Evolutionary conservation across 2,888 invertebrate genomes (phyloP), one percentile per base, ranked within the genome.

Genomic region (Rotaria sp.): DNA sequence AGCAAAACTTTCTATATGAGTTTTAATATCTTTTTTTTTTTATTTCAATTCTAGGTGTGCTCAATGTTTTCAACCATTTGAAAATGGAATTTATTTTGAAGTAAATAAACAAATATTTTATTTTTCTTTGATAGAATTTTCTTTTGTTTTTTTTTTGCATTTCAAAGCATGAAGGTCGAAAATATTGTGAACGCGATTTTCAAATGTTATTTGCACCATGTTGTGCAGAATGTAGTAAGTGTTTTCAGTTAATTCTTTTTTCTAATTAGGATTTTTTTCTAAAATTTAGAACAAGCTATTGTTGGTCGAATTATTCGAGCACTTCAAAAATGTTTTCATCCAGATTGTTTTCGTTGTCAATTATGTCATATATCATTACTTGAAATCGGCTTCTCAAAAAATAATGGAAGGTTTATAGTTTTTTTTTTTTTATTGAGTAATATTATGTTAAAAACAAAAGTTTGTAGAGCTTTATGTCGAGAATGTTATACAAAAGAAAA

Each of bases 261-360:
- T 75, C 11, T 55, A 59, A 35, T 26, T 30, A 80, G 30, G 55
- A 74, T 84, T 52, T 88, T 59, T 85, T 57, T 59, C 85, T 85
- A 2, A 15, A 85, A 88, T 89, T 13, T 90, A 94, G 94, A 94
- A 45, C 96, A 97, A 92, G 99, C 99, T 91, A 96, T 99, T 87
- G 96, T 98, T 90, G 99, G 99, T 0, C 94, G 99, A 87, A 99
- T 99, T 84, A 99, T 99, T 90, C 99, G 99, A 91, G 99, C 99
- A 0, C 97, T 99, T 96, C 96, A 97, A 90, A 94, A 96, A 55
- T 97, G 96, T 91, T 99, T 99, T 99, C 99, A 99, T 92, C 97
- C 98, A 3, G 94, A 94, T 87, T 99, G 99, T 91, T 99, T 99
- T 93, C 94, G 95, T 41, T 99, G 99, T 90, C 95, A 97, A 90